Evolutionary conservation across 2,797 vertebrate genomes (phyloP), one percentile per base, ranked within the genome.

Genomic region (Argentina silus): DNA sequence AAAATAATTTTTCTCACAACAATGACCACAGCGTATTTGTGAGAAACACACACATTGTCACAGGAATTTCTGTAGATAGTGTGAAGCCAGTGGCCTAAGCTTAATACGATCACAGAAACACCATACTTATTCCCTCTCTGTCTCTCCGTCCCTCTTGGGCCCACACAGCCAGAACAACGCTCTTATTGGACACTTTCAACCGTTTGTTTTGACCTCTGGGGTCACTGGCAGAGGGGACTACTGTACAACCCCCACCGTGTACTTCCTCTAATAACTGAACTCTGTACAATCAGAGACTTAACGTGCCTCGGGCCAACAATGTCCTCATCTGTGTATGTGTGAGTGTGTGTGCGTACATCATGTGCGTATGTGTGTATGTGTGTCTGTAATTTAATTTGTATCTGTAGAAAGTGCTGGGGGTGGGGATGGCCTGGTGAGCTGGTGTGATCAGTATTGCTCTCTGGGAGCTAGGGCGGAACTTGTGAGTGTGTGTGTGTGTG

Each of bases 401-500:
- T 71, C 48, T 36, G 66, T 67, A 8, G 60, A 63, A 12, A 10
- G 15, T 44, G 42, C 21, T 71, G 74, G 79, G 70, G 51, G 55
- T 14, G 27, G 78, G 76, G n/a, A 57, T 19, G 57, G 71, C 63
- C 74, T 19, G 72, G 67, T 60, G 57, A 69, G 47, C 62, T 64
- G 63, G 51, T 80, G 73, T 70, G 82, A 86, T 85, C 81, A 8
- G 19, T 84, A 91, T 91, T 83, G 91, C 92, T 91, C 78, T 44
- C 21, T 61, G 44, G 78, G 72, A 19, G 76, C 85, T 79, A 14
- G 57, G 1, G 83, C 81, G 62, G 84, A 74, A 56, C 48, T 2
- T 12, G 19, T 81, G 7, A 64, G 60, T 75, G 67, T 70, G 67
- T 68, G 63, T 43, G 9, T 57, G 27, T 23, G 17, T 64, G 17